Evolutionary conservation across 1,140 invertebrate species (phyloP).

Genomic region (Drosophila repleta): DNA sequence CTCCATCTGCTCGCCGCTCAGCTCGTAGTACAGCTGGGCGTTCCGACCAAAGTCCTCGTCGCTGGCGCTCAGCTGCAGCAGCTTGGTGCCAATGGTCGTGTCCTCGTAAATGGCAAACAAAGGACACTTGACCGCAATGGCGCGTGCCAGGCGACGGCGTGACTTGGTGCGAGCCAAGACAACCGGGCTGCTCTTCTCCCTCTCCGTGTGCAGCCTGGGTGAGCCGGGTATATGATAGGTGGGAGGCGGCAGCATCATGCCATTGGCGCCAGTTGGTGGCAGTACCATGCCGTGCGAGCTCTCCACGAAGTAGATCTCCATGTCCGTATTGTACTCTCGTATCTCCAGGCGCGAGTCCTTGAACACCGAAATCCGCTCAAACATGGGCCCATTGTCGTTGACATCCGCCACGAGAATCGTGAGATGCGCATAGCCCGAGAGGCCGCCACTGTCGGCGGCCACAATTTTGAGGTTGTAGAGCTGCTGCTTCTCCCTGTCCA

Average conservation of each 20-base stretch:
- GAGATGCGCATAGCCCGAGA: constrained; percentile 89
- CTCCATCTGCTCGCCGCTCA: constrained; percentile 87
- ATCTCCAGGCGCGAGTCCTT: constrained; percentile 88
- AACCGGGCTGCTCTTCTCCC: constrained; percentile 19
- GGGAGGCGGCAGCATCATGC: constrained; percentile 65
- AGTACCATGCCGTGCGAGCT: constrained; percentile 55
- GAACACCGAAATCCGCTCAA: constrained; percentile 88
- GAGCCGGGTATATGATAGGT: constrained; percentile 77
- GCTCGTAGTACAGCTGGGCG: constrained; percentile 90
- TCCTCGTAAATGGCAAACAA: constrained; percentile 91
- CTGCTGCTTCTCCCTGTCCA: constrained; percentile 91
- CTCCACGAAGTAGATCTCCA: constrained; percentile 85
- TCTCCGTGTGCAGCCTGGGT: constrained; percentile 53
- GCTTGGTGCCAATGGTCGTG: constrained; percentile 88
- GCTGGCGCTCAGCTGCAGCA: constrained; percentile 91
- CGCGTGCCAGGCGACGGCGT: constrained; percentile 40
- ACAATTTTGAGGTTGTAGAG: constrained; percentile 89
- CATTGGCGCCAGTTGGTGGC: constrained; percentile 70
- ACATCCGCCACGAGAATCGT: constrained; percentile 90
- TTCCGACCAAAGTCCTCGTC: constrained; percentile 92
- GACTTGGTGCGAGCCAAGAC: constrained; percentile 50
- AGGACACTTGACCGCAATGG: constrained; percentile 83
- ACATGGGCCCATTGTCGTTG: constrained; percentile 93
- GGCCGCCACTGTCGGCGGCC: constrained; percentile 90
- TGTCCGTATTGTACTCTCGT: constrained; percentile 85